Base-by-base conservation (phyloP, 1,140 invertebrate species). In the Ips nitidus region DNA sequence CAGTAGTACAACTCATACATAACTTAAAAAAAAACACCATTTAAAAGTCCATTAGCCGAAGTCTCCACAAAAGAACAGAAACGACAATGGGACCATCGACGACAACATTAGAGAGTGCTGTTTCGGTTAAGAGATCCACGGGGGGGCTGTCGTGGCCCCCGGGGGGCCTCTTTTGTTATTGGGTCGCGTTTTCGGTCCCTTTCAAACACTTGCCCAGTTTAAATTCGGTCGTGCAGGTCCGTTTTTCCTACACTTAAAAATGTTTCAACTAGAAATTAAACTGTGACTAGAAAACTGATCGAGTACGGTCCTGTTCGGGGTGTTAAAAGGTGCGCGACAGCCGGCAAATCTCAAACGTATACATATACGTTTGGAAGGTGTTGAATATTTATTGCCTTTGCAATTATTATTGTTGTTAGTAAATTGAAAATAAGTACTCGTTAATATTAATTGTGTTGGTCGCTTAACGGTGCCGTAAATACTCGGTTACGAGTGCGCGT, bases 71-170 rank as follows among this genome's bases (percentile, higher is more conserved):
- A 70, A 64, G 45, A 47, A 70, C 47, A 64, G 52, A 64, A 66
- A 71, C 59, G 71, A 71, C 72, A 73, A 73, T 71, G 72, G 69
- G 52, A 39, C 65, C 45, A 62, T 57, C 69, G 72, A 73, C 64
- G 72, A 73, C 72, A 73, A 73, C 67, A 73, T 73, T 73, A 73
- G 70, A 73, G 67, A 73, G 70, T 69, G 63, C 52, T 68, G 65
- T 73, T 73, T 71, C 69, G 72, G 72, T 71, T 73, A 67, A 68
- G 63, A 63, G 66, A 41, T 6, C 69, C 22, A 62, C 65, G 62
- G 72, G 72, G 72, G 70, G 69, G 70, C 69, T 73, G 72, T 73
- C 70, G 66, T 58, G 70, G 61, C 52, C 52, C 66, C 55, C 56
- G 66, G 72, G 69, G 65, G 66, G 66, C 39, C 71, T 61, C 53